These are phyloP conservation scores for Acholoe squamosa DNA, from an alignment of 2,888 invertebrate genomes.

Conservation along the genomic window DNA sequence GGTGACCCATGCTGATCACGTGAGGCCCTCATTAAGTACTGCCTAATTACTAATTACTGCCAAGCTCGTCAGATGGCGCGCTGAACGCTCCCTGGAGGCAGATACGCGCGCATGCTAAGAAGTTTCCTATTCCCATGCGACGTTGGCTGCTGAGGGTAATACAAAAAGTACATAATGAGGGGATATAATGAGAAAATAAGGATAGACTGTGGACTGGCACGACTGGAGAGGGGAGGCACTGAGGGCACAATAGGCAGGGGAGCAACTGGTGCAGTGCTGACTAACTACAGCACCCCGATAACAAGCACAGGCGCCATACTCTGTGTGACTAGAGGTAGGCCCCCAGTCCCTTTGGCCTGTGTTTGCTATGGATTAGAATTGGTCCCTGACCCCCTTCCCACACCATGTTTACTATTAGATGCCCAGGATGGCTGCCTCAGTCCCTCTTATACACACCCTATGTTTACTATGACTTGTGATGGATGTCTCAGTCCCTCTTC, in stretches of 20 bases:
- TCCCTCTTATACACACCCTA: no score
- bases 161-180: slow-evolving; percentile 30
- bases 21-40: not conserved
- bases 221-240: not conserved
- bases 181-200: slow-evolving; percentile 10
- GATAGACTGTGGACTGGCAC: not conserved
- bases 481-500: no score
- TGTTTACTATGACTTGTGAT: no score
- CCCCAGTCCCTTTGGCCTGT: no score
- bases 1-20: slow-evolving; percentile 17
- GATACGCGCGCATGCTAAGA: slow-evolving; percentile 25
- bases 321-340: no score
- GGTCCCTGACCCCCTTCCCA: no score
- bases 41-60: slow-evolving; percentile 28
- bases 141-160: not conserved
- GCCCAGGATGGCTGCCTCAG: no score
- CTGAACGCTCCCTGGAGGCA: not conserved
- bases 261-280: no score
- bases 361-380: no score
- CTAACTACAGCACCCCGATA: no score
- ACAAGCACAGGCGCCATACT: no score
- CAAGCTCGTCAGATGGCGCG: not conserved
- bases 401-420: no score
- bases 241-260: not conserved
- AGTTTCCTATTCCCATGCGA: not conserved